Conservation (phyloP, 2,888 invertebrate genomes). For the Netelia virgata region DNA sequence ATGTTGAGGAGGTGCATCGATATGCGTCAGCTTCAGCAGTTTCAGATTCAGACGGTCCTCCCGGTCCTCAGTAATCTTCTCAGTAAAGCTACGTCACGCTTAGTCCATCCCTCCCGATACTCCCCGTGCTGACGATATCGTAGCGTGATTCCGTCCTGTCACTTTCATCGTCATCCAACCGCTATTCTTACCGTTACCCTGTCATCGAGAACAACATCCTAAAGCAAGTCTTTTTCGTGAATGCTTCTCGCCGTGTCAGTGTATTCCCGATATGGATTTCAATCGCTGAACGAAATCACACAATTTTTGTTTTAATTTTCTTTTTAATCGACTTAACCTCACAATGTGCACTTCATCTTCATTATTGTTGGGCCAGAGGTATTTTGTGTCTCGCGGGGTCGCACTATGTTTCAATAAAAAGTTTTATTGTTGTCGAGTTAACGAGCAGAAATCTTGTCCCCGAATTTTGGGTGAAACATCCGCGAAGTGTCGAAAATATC, state of each 20-base stretch:
- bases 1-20: conserved; percentile 11
- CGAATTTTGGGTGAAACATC: conserved; percentile 8
- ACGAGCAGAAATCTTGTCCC: conserved; percentile 13
- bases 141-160: conserved; percentile 5
- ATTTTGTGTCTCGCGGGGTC: conserved; percentile 52
- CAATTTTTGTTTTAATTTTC: not conserved
- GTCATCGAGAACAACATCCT: not conserved
- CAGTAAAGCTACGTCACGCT: not conserved
- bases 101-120: not conserved
- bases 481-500: conserved; percentile 29
- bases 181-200: not conserved
- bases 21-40: not conserved
- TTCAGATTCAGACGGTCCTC: no score
- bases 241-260: not conserved
- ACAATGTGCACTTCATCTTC: conserved; percentile 72
- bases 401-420: conserved; percentile 49
- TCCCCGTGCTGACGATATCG: not conserved
- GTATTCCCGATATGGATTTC: conserved; percentile 23
- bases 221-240: not conserved
- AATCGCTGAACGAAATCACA: conserved; percentile 11
- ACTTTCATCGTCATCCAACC: conserved; percentile 4
- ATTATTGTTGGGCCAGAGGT: conserved; percentile 60
- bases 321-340: conserved; percentile 40
- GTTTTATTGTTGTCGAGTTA: conserved; percentile 23
- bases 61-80: no score